Base-by-base conservation (phyloP, 2,113 vertebrate genomes). In the Aptenodytes forsteri region DNA sequence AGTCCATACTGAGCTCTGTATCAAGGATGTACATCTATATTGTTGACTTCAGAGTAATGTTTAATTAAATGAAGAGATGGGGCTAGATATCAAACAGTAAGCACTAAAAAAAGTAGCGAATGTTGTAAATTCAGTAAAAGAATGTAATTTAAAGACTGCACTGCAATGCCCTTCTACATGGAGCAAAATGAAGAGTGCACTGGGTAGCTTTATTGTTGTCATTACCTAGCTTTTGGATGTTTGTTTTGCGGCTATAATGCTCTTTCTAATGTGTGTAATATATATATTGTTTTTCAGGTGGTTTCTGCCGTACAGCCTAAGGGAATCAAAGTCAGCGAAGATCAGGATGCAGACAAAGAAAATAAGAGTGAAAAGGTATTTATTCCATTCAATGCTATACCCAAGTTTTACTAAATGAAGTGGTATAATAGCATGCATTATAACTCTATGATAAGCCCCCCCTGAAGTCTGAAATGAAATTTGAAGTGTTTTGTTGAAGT, bases 311-410 rank as follows among this genome's bases (percentile, higher is more conserved):
- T 88, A 21, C 97, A 96, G 27, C 93, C 91, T 49, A 98, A 98
- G 73, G 95, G 92, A 95, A 69, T 90, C 62, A 97, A 97, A 90
- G 65, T 59, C 36, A 49, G 84, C 67, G 95, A 61, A 78, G 96
- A 92, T 61, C 93, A 96, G 36, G 90, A 96, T 36, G 75, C 84
- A 76, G 94, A 82, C 59, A 96, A 87, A 73, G 96, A 94, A 88
- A 93, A 91, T 14, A 95, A 69, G 75, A 96, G 56, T 71, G 97
- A 97, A 84, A 97, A 98, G 98, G 98, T 98, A 97, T 95, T 94
- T 91, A 87, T 95, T 84, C 36, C 54, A 22, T 89, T 93, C 77
- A 54, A 3, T 52, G 40, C 73, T 71, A 2, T n/a, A 67, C 40
- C 27, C 72, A 65, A 69, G 40, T 89, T 95, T 91, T 82, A 56